phyloP scores from a whole-genome alignment of 2,113 vertebrate genomes.

The Nyctibius bracteatus region DNA sequence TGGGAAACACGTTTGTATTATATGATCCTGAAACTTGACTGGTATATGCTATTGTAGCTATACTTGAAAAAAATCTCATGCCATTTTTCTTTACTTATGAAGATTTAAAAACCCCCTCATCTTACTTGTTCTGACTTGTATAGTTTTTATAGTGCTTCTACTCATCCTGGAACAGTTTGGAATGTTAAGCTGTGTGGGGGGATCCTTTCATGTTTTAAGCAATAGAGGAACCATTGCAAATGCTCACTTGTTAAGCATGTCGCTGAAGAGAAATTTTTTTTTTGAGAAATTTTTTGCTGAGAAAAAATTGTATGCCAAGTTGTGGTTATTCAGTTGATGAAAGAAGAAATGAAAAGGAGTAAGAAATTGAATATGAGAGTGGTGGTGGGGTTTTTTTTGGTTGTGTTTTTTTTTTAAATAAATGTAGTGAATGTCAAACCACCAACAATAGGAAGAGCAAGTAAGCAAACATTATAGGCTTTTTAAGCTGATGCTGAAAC shows the following conservation, averaged over 20 bases:
- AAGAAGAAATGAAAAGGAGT: not conserved
- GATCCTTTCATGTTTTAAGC: not conserved
- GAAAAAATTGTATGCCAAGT: not conserved
- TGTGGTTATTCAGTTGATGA: not conserved
- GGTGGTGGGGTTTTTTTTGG: not conserved
- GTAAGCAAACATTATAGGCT: not conserved
- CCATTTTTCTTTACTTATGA: not conserved
- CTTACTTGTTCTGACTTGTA: not conserved
- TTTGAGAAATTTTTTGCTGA: constrained; percentile 1
- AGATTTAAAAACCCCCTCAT: not conserved
- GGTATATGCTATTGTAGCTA: accelerated
- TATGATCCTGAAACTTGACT: not conserved
- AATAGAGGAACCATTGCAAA: not conserved
- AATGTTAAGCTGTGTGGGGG: not conserved
- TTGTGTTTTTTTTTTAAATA: not conserved
- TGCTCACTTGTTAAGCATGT: not conserved
- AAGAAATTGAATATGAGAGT: not conserved
- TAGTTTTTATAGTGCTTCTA: not conserved
- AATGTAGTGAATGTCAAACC: not conserved
- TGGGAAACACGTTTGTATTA: not conserved
- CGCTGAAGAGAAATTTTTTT: constrained; percentile 2
- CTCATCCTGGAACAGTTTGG: not conserved
- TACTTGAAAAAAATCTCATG: accelerated
- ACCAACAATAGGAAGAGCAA: not conserved
- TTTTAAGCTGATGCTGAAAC: not conserved